phyloP scores from a whole-genome alignment of 2,888 invertebrate species.

The Crocallis elinguaria region DNA sequence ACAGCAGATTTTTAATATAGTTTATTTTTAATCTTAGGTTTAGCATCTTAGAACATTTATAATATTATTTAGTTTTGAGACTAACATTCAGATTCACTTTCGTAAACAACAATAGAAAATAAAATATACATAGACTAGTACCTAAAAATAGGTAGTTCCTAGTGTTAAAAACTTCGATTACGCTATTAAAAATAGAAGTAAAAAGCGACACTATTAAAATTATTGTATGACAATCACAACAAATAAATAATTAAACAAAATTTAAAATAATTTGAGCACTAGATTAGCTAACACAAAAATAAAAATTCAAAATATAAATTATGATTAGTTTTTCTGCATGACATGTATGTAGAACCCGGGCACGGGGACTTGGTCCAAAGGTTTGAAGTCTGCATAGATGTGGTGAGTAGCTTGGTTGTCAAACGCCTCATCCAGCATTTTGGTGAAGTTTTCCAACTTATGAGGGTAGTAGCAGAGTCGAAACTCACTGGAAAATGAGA shows the following conservation, averaged over 20 bases:
- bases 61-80: too few species aligned
- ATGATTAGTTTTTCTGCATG: conserved; percentile 84
- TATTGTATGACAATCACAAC: too few species aligned
- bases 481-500: conserved; percentile 87
- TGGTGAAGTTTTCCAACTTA: conserved; percentile 88
- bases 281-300: background rate
- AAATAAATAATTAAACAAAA: conserved; percentile 7
- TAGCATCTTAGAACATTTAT: too few species aligned
- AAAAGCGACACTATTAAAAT: too few species aligned
- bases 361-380: conserved; percentile 84
- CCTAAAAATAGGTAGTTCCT: too few species aligned
- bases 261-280: conserved; percentile 5
- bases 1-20: too few species aligned
- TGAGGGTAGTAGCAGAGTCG: conserved; percentile 96
- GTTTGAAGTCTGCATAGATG: conserved; percentile 93
- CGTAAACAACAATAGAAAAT: too few species aligned
- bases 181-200: too few species aligned
- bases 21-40: too few species aligned
- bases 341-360: conserved; percentile 95
- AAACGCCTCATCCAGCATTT: conserved; percentile 89
- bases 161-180: too few species aligned
- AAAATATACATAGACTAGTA: too few species aligned
- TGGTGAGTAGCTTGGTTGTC: conserved; percentile 86
- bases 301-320: background rate
- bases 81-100: too few species aligned